phyloP scores from a whole-genome alignment of 2,888 invertebrate species.

The Hydroisotoma schaefferi region DNA sequence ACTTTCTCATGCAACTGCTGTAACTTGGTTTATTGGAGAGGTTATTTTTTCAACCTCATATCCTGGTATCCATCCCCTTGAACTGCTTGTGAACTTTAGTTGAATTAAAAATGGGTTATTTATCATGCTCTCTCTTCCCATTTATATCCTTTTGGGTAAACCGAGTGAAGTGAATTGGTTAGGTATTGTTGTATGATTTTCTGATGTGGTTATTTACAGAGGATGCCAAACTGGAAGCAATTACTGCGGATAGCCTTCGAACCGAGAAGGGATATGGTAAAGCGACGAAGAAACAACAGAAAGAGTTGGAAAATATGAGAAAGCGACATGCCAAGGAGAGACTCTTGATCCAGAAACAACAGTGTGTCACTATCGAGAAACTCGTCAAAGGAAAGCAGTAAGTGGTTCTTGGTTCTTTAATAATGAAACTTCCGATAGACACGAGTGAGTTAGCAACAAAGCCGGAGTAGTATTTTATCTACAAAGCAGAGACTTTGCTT shows the following conservation, averaged over 20 bases:
- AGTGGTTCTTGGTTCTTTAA: no score
- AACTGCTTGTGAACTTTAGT: no score
- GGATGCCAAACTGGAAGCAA: conserved; percentile 77
- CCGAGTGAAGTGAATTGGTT: no score
- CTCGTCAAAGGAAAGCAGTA: conserved; percentile 90
- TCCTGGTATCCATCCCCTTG: no score
- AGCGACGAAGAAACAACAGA: conserved; percentile 89
- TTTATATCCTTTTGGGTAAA: no score
- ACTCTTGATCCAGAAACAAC: conserved; percentile 80
- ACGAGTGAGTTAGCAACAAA: neutral
- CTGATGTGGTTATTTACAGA: conserved; percentile 51
- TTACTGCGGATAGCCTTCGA: conserved; percentile 79
- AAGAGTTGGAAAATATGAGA: conserved; percentile 85
- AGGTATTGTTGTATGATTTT: no score
- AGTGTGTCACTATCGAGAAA: conserved; percentile 88
- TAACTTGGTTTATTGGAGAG: no score
- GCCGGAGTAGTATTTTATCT: neutral
- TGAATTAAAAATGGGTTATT: no score
- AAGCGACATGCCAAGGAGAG: conserved; percentile 93
- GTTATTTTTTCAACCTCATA: no score
- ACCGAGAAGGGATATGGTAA: conserved; percentile 90
- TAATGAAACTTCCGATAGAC: neutral
- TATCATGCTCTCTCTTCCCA: no score
- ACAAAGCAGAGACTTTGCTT: no score
- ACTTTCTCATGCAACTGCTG: no score